Base-by-base conservation (phyloP, 1,140 invertebrate species). In the Sycophaga agraensis region DNA sequence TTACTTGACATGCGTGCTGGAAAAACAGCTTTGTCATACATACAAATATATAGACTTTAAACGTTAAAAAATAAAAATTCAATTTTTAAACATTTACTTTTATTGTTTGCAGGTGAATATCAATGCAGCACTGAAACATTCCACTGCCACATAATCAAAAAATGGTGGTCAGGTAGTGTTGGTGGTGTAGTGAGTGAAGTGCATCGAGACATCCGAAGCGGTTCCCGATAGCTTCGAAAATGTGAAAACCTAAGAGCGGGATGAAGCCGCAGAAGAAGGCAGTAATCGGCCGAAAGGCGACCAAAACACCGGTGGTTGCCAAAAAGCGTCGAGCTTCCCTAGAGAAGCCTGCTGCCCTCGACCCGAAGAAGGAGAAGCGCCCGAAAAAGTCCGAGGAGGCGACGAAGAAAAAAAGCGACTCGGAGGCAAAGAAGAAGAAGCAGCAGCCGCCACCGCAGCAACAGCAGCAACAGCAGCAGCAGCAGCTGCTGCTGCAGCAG, bases 251-350 rank as follows among this genome's bases (percentile, higher is more conserved):
- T 46, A 46, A 59, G 65, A 50, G 67, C 35, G 54, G 46, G 22
- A 63, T 82, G 79, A 82, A 80, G 76, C 75, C 78, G 71, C 75
- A 81, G 77, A 79, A 78, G 70, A 82, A 77, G 75, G 78, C 77
- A 71, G 70, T 74, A 60, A 75, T 78, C 70, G 73, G 69, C 70
- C 72, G 70, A 68, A 83, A 79, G 79, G 79, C 75, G 71, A 76
- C 72, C 70, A 80, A 73, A 72, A 74, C 74, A 70, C 72, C 74
- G 58, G 63, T 70, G 62, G 70, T 77, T 72, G 75, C 71, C 68
- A 78, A 74, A 58, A 82, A 79, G 70, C 79, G 77, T 73, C 72
- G 73, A 54, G 46, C 67, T 42, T 67, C 73, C 42, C 64, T 72
- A 42, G 77, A 83, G 50, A 76, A 79, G 21, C 9, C 59, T 4